These are phyloP conservation scores for Caranx ignobilis DNA, from an alignment of 2,113 vertebrate species.

Conservation along the genomic window DNA sequence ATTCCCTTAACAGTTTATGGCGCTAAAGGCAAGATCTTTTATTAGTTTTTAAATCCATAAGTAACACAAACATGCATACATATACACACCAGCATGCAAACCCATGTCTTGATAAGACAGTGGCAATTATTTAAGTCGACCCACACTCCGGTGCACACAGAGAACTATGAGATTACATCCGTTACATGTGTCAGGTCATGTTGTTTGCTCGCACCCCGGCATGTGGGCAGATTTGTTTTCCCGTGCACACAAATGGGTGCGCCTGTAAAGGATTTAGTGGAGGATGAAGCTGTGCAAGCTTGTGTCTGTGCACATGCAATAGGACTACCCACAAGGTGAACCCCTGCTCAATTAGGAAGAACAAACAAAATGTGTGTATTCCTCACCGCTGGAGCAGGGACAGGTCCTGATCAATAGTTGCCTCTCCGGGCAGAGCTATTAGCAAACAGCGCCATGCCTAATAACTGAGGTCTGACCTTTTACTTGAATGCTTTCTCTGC, in stretches of 20 bases:
- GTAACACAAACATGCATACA: background rate
- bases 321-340: constrained; percentile 75
- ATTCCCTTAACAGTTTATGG: background rate
- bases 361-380: constrained; percentile 80
- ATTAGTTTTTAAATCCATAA: background rate
- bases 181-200: background rate
- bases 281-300: constrained; percentile 3
- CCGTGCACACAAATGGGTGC: background rate
- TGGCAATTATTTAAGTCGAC: background rate
- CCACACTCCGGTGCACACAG: constrained; percentile 8
- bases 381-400: constrained; percentile 67
- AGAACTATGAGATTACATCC: constrained; percentile 27
- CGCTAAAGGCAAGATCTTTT: background rate
- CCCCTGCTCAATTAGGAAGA: constrained; percentile 76
- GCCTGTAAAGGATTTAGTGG: constrained; percentile 16
- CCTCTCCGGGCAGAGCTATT: constrained; percentile 79
- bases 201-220: background rate
- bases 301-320: constrained; percentile 31
- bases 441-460: constrained; percentile 81
- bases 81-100: background rate
- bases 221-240: constrained; percentile 1
- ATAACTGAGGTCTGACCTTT: constrained; percentile 84
- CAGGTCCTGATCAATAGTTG: constrained; percentile 79
- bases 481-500: constrained; percentile 74
- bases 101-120: constrained; percentile 3